These are phyloP conservation scores for Petrolisthes manimaculis DNA, from an alignment of 2,888 invertebrate genomes.

Conservation along the genomic window DNA sequence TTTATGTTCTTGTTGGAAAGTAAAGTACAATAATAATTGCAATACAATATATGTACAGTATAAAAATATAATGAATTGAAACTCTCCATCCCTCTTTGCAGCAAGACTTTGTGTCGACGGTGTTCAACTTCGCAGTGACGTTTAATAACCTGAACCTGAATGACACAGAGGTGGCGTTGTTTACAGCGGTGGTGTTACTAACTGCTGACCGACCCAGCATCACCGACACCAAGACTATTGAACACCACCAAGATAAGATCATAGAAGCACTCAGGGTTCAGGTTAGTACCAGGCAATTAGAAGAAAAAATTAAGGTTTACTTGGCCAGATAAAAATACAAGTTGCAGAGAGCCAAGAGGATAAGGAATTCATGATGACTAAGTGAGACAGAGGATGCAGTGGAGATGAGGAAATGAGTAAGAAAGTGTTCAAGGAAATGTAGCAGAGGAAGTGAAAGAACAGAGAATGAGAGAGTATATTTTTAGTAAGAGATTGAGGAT, in stretches of 20 bases:
- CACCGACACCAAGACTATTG: constrained; percentile 83
- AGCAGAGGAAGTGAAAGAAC: not conserved
- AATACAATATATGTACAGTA: too few relatives aligned
- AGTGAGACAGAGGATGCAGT: not conserved
- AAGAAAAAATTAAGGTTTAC: too few relatives aligned
- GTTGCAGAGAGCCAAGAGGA: not conserved
- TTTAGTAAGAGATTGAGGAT: not conserved
- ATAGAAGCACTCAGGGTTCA: constrained; percentile 89
- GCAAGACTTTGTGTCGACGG: constrained; percentile 85
- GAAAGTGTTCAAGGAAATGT: not conserved
- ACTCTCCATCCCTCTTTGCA: constrained; percentile 70
- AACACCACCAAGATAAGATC: constrained; percentile 83
- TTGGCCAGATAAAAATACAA: not conserved
- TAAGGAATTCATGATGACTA: not conserved
- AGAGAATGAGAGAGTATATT: not conserved
- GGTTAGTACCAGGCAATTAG: constrained; percentile 69
- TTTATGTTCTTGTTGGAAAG: too few relatives aligned
- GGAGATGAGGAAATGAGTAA: not conserved
- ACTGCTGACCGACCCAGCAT: constrained; percentile 85
- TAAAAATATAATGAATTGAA: not conserved
- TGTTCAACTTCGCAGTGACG: constrained; percentile 83
- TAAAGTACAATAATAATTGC: too few relatives aligned
- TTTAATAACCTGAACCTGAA: constrained; percentile 79
- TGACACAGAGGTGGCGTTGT: constrained; percentile 91
- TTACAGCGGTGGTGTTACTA: constrained; percentile 86